Evolutionary conservation across 2,888 invertebrate genomes (phyloP), one percentile per base, ranked within the genome.

Genomic region (Artemia sp.): DNA sequence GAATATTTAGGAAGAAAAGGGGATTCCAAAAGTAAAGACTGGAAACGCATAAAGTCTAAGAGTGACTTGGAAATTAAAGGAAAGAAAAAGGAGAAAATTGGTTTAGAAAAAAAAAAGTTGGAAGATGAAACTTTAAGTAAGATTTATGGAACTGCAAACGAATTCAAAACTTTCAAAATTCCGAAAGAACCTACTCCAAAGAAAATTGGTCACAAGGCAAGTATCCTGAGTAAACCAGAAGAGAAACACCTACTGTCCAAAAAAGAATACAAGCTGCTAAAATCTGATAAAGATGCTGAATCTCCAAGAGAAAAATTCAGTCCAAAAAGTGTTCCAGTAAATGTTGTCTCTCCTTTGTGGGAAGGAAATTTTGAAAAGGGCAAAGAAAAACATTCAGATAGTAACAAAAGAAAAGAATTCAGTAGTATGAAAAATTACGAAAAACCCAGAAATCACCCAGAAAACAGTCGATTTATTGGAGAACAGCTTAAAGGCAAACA

Each of bases 81-180:
- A 38, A 38, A 38, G 38, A 38, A 38, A 38, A 38, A 38, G 38
- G 38, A 38, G 38, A 38, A 38, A 38, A 38, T 38, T 38, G 38
- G 38, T 38, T 38, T 38, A 38, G 38, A 58, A 9, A 58, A 10
- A 10, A 58, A 58, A 58, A 58, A 19, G 8, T 24, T 19, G 64
- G 64, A 19, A n/a, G 64, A 58, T 19, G 64, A n/a, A 19, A 24
- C 64, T n/a, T 58, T 58, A 10, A 58, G 24, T 58, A n/a, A 58
- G 10, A 24, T 58, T 24, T 58, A 58, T 58, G 11, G 64, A n/a
- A 58, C 9, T 58, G 64, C 64, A 10, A n/a, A n/a, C 8, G 14
- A 58, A 9, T 58, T 58, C 64, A 58, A 58, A 58, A 9, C 64
- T 58, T 58, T 58, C 64, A 58, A 24, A 58, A 58, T 58, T 19